Base-by-base conservation (phyloP, 2,113 vertebrate genomes). In the Pelusios castaneus region DNA sequence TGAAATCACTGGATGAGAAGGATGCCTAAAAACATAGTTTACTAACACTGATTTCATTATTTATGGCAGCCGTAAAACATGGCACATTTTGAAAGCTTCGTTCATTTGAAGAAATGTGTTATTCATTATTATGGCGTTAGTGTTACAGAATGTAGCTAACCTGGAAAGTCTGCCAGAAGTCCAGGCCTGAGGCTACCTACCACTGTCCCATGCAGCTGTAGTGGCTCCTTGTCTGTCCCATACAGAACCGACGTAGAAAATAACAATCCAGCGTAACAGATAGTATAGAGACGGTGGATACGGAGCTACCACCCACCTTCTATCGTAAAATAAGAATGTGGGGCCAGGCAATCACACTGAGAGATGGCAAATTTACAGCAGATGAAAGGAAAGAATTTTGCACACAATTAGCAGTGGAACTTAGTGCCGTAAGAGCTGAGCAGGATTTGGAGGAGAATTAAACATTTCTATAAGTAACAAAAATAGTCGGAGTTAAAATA, bases 11-110 rank as follows among this genome's bases (percentile, higher is more conserved):
- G 95, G 89, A 93, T 95, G 90, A 94, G 80, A 94, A 95, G 75
- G 90, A 94, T 95, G 95, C 92, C 89, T 97, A 92, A 91, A 94
- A 95, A 94, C 88, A 75, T 55, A 91, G 97, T 97, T 97, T 97
- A 96, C 95, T 97, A 96, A 97, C 90, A 94, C 84, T 89, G 96
- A 94, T 96, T 95, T 90, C 91, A 95, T 96, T 94, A 96, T 97
- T 97, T 97, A 97, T 95, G 93, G 95, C 93, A 91, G 93, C 88
- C 86, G 80, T 96, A 96, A 96, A 96, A 85, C 85, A 55, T 2
- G 6, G 87, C 91, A 94, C 92, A 82, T 88, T 94, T 60, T 10
- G 84, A 89, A 96, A 94, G 91, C 91, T 55, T 90, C 43, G 1
- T 92, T 95, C 94, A 70, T 75, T 43, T 92, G 94, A 94, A 95